Percentiles rank a stretch among this genome's conserved stretches.
These are phyloP conservation scores for Sceliomorpha sp. DNA, from an alignment of 2,888 invertebrate species.

Conservation along the genomic window DNA sequence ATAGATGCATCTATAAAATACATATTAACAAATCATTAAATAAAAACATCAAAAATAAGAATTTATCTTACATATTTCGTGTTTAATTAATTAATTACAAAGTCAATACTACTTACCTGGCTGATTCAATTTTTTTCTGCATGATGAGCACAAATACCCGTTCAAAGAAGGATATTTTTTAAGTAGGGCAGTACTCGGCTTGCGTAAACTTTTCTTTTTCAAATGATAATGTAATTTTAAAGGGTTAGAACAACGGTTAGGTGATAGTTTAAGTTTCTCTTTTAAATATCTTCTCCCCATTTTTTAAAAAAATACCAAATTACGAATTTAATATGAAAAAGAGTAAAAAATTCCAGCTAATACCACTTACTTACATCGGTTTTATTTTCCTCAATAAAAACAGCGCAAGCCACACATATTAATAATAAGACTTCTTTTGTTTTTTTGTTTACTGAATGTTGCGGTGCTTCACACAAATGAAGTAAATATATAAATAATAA, in stretches of 20 bases:
- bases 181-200: not conserved
- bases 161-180: constrained; percentile 13
- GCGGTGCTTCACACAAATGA: no score
- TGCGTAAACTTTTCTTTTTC: constrained; percentile 5
- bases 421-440: no score
- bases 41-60: not conserved
- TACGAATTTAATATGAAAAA: no score
- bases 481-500: no score
- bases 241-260: constrained; percentile 15
- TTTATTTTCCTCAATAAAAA: no score
- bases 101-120: constrained; percentile 3
- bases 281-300: not conserved
- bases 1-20: not conserved
- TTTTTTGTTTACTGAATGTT: no score
- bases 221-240: constrained; percentile 9
- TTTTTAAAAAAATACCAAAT: not conserved
- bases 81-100: not conserved
- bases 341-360: no score
- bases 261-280: not conserved
- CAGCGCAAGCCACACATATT: no score
- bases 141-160: constrained; percentile 9
- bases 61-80: not conserved
- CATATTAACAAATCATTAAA: not conserved
- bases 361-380: no score
- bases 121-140: constrained; percentile 6